Conservation (phyloP, 1,140 invertebrate genomes). For the Bombus pascuorum region DNA sequence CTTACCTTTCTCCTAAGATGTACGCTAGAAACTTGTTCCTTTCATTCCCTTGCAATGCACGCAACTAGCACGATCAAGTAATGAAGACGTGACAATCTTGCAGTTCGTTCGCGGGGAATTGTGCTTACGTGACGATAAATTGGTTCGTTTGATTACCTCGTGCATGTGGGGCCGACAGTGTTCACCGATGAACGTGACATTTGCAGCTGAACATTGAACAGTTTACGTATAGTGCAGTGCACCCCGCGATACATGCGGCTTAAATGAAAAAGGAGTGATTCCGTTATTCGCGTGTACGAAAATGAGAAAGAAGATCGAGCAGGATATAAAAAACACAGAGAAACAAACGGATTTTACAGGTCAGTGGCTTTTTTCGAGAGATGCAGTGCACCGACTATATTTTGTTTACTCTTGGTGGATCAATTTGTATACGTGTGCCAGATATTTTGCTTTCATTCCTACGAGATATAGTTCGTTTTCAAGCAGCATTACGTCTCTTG, state of each 20-base stretch:
- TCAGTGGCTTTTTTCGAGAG: conserved; percentile 11
- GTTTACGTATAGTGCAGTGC: conserved; percentile 1
- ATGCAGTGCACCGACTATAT: neutral
- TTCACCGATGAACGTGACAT: neutral
- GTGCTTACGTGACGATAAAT: neutral
- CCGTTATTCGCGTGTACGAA: neutral
- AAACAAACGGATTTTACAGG: conserved; percentile 24
- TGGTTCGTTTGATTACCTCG: neutral
- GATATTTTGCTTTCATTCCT: neutral
- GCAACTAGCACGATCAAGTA: neutral
- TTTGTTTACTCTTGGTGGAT: neutral
- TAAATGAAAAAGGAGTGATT: neutral
- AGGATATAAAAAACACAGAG: neutral
- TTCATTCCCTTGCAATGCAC: conserved; percentile 19
- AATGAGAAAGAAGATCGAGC: neutral
- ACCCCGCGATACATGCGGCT: neutral
- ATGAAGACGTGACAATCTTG: too few species aligned
- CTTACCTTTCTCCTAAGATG: conserved; percentile 65
- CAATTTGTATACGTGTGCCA: neutral
- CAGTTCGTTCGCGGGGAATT: neutral
- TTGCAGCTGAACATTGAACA: neutral
- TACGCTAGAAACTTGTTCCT: conserved; percentile 19
- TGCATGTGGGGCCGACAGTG: neutral
- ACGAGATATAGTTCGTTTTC: neutral
- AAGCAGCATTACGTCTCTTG: neutral